These are phyloP conservation scores for Lycocorax pyrrhopterus DNA, from an alignment of 2,113 vertebrate species.

Conservation along the genomic window DNA sequence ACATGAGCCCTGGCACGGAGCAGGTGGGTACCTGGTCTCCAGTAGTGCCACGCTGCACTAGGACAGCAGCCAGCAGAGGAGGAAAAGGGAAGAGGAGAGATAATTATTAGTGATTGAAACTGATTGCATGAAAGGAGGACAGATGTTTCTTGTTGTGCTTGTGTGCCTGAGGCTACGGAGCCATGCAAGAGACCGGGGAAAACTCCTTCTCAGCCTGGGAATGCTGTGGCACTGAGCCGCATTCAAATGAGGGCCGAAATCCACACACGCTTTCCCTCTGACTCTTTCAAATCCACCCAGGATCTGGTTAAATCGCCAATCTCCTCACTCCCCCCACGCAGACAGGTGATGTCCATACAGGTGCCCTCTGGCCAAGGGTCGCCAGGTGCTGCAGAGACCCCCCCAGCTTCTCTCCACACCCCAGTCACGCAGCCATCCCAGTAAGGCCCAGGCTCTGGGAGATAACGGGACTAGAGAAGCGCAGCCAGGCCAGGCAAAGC, in stretches of 20 bases:
- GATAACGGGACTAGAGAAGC: not conserved
- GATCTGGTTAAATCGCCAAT: accelerated
- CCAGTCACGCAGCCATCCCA: not conserved
- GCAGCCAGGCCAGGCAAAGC: not conserved
- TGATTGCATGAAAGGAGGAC: slow-evolving; percentile 62
- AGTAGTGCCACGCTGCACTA: not conserved
- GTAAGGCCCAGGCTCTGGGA: not conserved
- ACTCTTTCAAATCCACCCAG: not conserved
- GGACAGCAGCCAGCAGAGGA: slow-evolving; percentile 38
- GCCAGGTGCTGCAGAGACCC: not conserved
- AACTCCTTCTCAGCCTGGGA: slow-evolving; percentile 32
- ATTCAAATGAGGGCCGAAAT: not conserved
- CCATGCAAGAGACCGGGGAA: not conserved
- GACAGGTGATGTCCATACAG: not conserved
- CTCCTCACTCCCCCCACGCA: not conserved
- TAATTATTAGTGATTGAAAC: slow-evolving; percentile 65
- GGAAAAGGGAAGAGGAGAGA: slow-evolving; percentile 39
- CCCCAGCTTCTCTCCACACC: not conserved
- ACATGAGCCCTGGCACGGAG: not conserved
- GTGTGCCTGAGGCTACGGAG: slow-evolving; percentile 43
- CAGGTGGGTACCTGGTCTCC: not conserved
- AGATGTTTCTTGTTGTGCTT: slow-evolving; percentile 56
- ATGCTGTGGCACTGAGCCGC: not conserved
- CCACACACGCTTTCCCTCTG: not conserved
- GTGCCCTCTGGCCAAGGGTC: not conserved